phyloP scores from a whole-genome alignment of 2,888 invertebrate genomes.

The Saturnia japonica region DNA sequence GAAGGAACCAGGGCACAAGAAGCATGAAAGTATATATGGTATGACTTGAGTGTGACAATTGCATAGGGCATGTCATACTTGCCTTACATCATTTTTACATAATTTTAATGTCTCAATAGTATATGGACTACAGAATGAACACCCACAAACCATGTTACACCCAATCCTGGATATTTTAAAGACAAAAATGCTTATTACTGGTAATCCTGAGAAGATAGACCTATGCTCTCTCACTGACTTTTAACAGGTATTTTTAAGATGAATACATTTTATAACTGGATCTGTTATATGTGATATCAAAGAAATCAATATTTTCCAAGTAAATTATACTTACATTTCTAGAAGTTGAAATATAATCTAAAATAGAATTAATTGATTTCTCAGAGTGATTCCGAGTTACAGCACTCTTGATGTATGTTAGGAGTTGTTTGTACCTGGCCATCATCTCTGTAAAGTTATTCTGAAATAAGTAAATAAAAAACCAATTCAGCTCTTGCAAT shows the following conservation, averaged over 20 bases:
- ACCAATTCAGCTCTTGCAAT: not conserved
- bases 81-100: no score
- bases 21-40: not conserved
- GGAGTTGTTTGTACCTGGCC: constrained; percentile 95
- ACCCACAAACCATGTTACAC: no score
- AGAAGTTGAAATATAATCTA: constrained; percentile 99
- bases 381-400: constrained; percentile 99
- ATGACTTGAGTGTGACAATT: not conserved
- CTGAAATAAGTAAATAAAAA: constrained; percentile 72
- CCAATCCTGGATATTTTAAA: no score
- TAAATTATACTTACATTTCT: constrained; percentile 91
- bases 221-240: no score
- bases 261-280: no score
- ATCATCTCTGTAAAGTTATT: constrained; percentile 97
- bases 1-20: no score
- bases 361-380: constrained; percentile 99
- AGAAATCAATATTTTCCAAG: not conserved
- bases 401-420: constrained; percentile 99
- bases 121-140: no score
- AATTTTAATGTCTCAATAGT: not conserved
- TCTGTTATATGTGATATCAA: no score
- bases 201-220: no score
- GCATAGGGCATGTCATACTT: not conserved
- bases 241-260: no score
- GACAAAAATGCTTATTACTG: no score